Evolutionary conservation across 2,888 invertebrate species (phyloP).

Genomic region (Philaethria dido): DNA sequence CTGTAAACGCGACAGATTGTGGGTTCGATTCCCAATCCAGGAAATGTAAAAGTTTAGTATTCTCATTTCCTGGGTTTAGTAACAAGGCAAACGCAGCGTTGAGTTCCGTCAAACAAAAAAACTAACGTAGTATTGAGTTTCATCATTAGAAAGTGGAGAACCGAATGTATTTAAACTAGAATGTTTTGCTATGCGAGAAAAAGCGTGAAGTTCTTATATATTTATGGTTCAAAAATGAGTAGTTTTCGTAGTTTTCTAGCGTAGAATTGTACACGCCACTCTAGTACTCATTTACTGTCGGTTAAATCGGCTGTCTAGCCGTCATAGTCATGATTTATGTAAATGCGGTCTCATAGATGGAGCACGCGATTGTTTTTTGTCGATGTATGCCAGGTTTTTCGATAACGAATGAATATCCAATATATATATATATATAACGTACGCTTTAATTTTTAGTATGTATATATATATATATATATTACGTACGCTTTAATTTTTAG

Average conservation of each 20-base stretch:
- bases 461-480: not conserved
- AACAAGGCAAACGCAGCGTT: too few relatives aligned
- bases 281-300: slow-evolving; percentile 22
- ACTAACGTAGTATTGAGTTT: not conserved
- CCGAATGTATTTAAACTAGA: too few relatives aligned
- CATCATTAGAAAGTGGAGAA: not conserved
- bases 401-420: slow-evolving; percentile 6
- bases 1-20: too few relatives aligned
- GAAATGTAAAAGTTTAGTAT: too few relatives aligned
- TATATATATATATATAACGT: not conserved
- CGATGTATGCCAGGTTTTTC: slow-evolving; percentile 26
- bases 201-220: too few relatives aligned
- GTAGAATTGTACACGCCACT: not conserved
- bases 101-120: too few relatives aligned
- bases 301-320: slow-evolving; percentile 27
- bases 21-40: too few relatives aligned
- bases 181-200: too few relatives aligned
- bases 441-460: too few relatives aligned
- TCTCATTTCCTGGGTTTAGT: too few relatives aligned
- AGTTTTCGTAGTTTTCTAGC: not conserved
- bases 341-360: slow-evolving; percentile 31
- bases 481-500: too few relatives aligned
- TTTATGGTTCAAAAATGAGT: too few relatives aligned
- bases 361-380: slow-evolving; percentile 37
- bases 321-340: slow-evolving; percentile 38